Evolutionary conservation across 2,797 vertebrate genomes (phyloP).

Genomic region (Heteromormyrus szaboi): DNA sequence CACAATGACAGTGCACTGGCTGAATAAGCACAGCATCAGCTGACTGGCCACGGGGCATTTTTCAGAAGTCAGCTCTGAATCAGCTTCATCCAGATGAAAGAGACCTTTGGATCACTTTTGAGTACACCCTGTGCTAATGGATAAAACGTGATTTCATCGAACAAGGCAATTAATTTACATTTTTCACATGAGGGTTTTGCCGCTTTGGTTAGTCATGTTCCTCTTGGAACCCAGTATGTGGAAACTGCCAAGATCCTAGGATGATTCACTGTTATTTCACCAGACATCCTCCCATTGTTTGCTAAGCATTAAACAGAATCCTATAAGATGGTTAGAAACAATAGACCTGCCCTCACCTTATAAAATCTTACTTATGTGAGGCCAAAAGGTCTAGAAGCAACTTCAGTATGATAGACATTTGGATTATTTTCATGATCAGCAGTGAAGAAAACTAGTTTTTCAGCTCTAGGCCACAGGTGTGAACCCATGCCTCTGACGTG

Average conservation of each 20-base stretch:
- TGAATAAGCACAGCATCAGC: neutral
- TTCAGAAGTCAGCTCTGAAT: neutral
- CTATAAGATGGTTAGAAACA: neutral
- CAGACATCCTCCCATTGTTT: neutral
- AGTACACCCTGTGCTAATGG: neutral
- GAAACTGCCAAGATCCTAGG: neutral
- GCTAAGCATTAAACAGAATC: neutral
- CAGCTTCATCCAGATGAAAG: neutral
- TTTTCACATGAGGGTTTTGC: neutral
- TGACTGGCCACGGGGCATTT: neutral
- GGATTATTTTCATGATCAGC: neutral
- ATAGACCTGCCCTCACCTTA: neutral
- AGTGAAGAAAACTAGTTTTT: neutral
- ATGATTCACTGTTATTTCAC: neutral
- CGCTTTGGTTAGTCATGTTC: neutral
- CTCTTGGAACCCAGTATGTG: neutral
- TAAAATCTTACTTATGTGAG: neutral
- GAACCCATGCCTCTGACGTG: neutral
- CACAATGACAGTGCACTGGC: neutral
- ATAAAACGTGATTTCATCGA: neutral
- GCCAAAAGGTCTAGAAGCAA: neutral
- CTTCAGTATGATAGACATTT: neutral
- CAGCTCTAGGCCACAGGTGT: neutral
- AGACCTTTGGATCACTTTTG: neutral
- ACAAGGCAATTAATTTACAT: neutral